Conservation (phyloP, 1,140 invertebrate genomes). For the Bombus picipes region DNA sequence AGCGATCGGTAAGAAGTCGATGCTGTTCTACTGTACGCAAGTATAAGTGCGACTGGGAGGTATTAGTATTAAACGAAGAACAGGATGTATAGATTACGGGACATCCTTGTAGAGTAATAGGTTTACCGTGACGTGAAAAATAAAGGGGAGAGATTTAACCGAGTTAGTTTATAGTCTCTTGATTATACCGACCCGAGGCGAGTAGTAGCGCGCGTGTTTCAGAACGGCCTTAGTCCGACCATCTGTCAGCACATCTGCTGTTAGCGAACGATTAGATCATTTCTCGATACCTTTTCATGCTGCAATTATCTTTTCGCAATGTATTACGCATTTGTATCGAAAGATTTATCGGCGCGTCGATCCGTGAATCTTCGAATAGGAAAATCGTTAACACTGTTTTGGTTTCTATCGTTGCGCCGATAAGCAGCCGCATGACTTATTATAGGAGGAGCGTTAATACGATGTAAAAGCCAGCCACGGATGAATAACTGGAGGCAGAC, state of each 20-base stretch:
- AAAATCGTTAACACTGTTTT: slow-evolving; percentile 31
- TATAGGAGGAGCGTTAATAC: slow-evolving; percentile 41
- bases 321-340: not conserved
- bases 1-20: not conserved
- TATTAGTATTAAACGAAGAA: not conserved
- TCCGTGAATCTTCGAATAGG: slow-evolving; percentile 25
- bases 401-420: slow-evolving; percentile 26
- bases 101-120: slow-evolving; percentile 5
- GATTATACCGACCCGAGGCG: slow-evolving; percentile 51
- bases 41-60: too few species aligned
- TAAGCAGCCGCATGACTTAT: slow-evolving; percentile 35
- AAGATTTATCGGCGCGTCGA: slow-evolving; percentile 34
- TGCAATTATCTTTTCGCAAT: slow-evolving; percentile 21
- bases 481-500: slow-evolving; percentile 42
- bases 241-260: slow-evolving; percentile 63
- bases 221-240: slow-evolving; percentile 46
- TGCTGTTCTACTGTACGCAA: not conserved
- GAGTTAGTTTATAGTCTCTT: slow-evolving; percentile 18
- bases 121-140: slow-evolving; percentile 16
- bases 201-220: slow-evolving; percentile 61
- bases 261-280: slow-evolving; percentile 26
- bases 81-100: slow-evolving; percentile 4
- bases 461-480: slow-evolving; percentile 33
- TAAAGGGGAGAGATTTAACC: slow-evolving; percentile 1
- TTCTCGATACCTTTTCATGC: slow-evolving; percentile 28